Base-by-base conservation (phyloP, 2,797 vertebrate species). In the Acrossocheilus wenchowensis region DNA sequence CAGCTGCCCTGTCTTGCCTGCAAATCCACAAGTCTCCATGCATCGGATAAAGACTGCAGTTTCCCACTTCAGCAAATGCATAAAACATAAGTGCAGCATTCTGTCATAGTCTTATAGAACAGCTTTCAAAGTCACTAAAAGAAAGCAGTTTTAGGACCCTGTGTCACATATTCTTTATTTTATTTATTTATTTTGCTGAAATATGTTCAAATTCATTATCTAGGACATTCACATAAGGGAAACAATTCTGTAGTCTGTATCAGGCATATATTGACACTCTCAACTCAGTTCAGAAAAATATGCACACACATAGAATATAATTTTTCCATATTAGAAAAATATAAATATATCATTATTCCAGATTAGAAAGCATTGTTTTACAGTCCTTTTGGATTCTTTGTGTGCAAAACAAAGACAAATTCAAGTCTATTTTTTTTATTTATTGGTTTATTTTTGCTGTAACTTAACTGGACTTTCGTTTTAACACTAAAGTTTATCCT, bases 21-120 rank as follows among this genome's bases (percentile, higher is more conserved):
- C 34, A 86, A 66, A 80, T 71, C 30, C 4, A 45, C 80, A 81
- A 36, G 26, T 52, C 72, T 77, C 26, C 43, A 69, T 64, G 30
- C 57, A 52, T 57, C 6, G 23, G 12, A 74, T 52, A 71, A 75
- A 36, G n/a, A 36, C 54, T 9, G 21, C 54, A 7, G 72, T 62
- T 34, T 83, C 41, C 39, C 41, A 45, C 54, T 64, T 45, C 12
- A 45, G 54, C 41, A 74, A 50, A 83, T 39, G 57, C 41, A 64
- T 82, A 39, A 19, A 80, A 80, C 41, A 66, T 45, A 34, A 45
- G 57, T 66, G 36, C 36, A 78, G 60, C 9, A 48, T 80, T 80
- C 15, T 82, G 21, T 50, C 19, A 54, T 30, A 41, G 45, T 39
- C 30, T 34, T 26, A 79, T 26, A 81, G 6, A 68, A 68, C 34